Evolutionary conservation across 1,140 invertebrate species (phyloP), one percentile per base, ranked within the genome.

Genomic region (Arion vulgaris): DNA sequence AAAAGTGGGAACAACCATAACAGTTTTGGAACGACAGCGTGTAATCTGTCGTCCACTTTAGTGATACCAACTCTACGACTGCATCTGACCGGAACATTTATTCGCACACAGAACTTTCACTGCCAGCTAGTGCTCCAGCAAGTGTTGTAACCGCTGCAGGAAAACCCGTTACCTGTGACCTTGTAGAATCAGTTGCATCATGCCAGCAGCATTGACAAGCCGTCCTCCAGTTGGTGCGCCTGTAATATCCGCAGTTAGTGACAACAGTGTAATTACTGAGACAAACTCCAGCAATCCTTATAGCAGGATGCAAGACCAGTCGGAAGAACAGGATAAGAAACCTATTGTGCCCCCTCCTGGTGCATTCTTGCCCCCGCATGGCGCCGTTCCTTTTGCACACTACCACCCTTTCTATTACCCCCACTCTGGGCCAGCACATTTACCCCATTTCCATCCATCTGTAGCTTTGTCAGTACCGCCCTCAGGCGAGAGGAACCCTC

Each of bases 341-440:
- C 78, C 81, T 19, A 69, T 74, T 39, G 53, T 81, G 9, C 80
- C 80, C 26, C 83, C 73, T 28, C 51, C 77, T 5, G 34, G 28
- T 2, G 26, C 78, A 36, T 75, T 62, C n/a, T 57, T 81, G 11
- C 75, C 73, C 7, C 41, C 73, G 4, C 79, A 79, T 32, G 49
- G 80, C 15, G 51, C 80, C 2, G 80, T 76, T 32, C 39, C 71
- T 23, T 86, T 77, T 69, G 23, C 82, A 9, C 82, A 68, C 28
- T 91, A 92, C 86, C 94, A 68, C 93, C 94, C 82, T 94, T 92
- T 84, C 93, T 94, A 62, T 78, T 62, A 76, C 75, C 80, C 80
- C 26, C 75, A 85, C 36, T 34, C 76, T 41, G 84, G 84, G 28
- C 74, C 84, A 13, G 45, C 76, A 15, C 80, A 77, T 15, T 69